Evolutionary conservation across 2,113 vertebrate genomes (phyloP).

Genomic region (Rostratula benghalensis): DNA sequence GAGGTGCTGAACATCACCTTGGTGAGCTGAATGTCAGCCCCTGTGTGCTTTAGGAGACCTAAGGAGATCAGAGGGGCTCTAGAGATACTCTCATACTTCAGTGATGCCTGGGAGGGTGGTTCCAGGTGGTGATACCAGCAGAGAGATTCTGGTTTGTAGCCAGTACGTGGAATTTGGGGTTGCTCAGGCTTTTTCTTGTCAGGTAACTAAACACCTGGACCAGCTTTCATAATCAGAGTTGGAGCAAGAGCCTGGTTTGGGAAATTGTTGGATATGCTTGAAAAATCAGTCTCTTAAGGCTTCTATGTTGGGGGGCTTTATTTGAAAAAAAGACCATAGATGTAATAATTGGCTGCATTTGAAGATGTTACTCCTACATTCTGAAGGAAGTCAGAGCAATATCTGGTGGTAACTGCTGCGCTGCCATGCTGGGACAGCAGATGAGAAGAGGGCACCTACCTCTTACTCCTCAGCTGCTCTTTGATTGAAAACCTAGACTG

Average conservation of each 20-base stretch:
- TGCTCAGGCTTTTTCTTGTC: neutral
- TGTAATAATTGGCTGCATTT: neutral
- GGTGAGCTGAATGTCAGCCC: neutral
- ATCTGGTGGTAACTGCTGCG: neutral
- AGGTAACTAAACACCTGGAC: neutral
- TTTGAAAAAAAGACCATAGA: neutral
- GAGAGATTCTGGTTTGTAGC: neutral
- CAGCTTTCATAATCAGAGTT: neutral
- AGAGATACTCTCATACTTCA: accelerated
- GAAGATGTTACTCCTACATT: neutral
- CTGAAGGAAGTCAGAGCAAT: neutral
- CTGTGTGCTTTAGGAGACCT: neutral
- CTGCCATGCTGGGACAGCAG: neutral
- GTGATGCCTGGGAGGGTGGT: neutral
- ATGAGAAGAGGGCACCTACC: neutral
- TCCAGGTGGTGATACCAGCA: neutral
- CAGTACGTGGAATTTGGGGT: neutral
- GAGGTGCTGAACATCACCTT: accelerated
- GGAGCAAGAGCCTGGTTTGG: neutral
- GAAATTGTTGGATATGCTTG: neutral
- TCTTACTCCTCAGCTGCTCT: neutral
- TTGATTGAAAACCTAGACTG: accelerated
- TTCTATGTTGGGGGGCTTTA: neutral
- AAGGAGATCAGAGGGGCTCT: neutral
- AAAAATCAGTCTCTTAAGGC: neutral